Evolutionary conservation across 2,797 vertebrate species (phyloP).

Genomic region (Valencia hispanica): DNA sequence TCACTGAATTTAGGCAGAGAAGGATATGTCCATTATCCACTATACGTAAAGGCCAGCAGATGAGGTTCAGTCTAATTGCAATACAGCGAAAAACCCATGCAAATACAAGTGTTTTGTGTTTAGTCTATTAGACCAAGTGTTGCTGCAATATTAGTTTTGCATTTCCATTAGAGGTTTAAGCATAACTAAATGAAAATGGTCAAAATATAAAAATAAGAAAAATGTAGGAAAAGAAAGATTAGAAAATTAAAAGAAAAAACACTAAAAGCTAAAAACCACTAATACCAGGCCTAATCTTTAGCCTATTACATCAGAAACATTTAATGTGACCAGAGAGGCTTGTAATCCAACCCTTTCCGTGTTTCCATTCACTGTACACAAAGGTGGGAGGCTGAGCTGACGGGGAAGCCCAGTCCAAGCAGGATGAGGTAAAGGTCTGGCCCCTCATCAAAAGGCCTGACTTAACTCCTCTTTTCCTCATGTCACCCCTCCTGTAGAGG

Average conservation of each 20-base stretch:
- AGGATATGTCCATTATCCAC: not conserved
- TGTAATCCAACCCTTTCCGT: conserved; percentile 19
- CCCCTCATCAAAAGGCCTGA: conserved; percentile 37
- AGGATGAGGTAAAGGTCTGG: conserved; percentile 54
- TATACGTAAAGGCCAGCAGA: not conserved
- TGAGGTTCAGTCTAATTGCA: not conserved
- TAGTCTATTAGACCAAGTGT: not conserved
- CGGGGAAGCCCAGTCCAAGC: conserved; percentile 33
- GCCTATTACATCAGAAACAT: not conserved
- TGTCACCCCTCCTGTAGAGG: not conserved
- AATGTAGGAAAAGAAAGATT: not conserved
- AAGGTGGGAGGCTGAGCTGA: conserved; percentile 36
- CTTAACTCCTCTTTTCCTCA: conserved; percentile 28
- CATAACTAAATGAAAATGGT: not conserved
- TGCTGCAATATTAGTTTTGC: not conserved
- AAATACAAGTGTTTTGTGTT: not conserved
- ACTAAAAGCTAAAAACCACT: not conserved
- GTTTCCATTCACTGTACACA: conserved; percentile 49
- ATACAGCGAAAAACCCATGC: not conserved
- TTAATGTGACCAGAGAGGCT: conserved; percentile 13
- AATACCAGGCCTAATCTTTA: not conserved
- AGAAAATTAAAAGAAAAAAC: not conserved
- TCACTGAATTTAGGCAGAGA: not conserved
- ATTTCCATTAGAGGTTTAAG: not conserved
- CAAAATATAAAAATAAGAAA: not conserved